phyloP scores from a whole-genome alignment of 2,888 invertebrate species.

The Gortyna flavago region DNA sequence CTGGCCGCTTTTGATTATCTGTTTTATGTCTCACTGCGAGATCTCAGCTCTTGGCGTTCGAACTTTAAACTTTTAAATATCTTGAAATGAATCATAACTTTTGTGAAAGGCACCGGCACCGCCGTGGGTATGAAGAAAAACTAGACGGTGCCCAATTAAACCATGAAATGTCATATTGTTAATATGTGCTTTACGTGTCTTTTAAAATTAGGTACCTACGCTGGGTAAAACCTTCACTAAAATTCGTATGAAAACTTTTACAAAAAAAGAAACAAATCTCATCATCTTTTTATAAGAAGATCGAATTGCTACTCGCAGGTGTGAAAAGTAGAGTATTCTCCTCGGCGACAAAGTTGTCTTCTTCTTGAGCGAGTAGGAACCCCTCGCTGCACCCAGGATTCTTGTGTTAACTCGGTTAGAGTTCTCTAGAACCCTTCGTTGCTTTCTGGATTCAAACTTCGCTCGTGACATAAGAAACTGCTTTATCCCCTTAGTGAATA shows the following conservation, averaged over 20 bases:
- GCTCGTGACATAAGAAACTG: not conserved
- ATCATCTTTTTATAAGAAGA: not conserved
- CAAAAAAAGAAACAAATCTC: not conserved
- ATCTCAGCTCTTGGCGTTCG: conserved; percentile 11
- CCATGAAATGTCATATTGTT: not conserved
- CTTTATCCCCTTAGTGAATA: not conserved
- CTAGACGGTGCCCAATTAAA: not conserved
- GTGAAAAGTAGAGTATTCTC: not conserved
- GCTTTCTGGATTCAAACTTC: not conserved
- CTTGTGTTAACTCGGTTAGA: not conserved
- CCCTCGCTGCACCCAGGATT: not conserved
- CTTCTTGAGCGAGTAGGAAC: not conserved
- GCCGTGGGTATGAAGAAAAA: conserved; percentile 1
- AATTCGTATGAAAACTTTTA: not conserved
- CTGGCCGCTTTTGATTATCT: conserved; percentile 24
- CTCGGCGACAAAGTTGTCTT: not conserved
- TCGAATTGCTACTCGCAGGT: not conserved
- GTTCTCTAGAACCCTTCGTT: not conserved
- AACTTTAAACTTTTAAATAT: conserved; percentile 38
- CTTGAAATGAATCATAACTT: conserved; percentile 13
- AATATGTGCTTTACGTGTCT: not conserved
- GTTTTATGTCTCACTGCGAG: conserved; percentile 3
- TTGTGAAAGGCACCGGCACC: conserved; percentile 11
- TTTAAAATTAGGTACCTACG: not conserved
- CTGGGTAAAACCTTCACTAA: not conserved